A percentile compares a stretch with the other conserved stretches of the same genome.
These are phyloP conservation scores for Tipula vernalis DNA, from an alignment of 2,888 invertebrate genomes.

Conservation along the genomic window DNA sequence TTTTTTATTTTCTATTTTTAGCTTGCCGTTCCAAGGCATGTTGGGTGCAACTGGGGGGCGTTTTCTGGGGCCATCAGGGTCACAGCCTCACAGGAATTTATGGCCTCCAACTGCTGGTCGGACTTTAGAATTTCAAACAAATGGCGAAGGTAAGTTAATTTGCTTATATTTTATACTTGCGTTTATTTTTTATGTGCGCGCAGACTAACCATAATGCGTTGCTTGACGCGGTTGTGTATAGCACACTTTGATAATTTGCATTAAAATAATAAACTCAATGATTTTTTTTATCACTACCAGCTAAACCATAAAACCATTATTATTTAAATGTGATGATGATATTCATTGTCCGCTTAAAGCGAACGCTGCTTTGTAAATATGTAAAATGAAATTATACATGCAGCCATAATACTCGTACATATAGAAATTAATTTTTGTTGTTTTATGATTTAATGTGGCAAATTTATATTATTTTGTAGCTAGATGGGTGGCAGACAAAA, in stretches of 20 bases:
- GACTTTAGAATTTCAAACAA: slow-evolving; percentile 14
- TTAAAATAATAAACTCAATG: not conserved
- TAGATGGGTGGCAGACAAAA: not conserved
- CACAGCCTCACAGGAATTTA: slow-evolving; percentile 13
- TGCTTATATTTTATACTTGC: not conserved
- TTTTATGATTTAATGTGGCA: not conserved
- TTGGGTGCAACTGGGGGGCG: slow-evolving; percentile 20
- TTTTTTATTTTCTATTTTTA: not conserved
- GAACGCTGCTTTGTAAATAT: not conserved
- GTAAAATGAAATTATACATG: not conserved
- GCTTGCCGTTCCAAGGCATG: slow-evolving; percentile 18
- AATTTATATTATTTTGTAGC: not conserved
- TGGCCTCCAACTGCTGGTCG: slow-evolving; percentile 14
- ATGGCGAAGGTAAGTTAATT: slow-evolving; percentile 13
- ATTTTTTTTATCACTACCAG: not conserved
- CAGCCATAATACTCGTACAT: not conserved
- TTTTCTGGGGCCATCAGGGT: slow-evolving; percentile 19
- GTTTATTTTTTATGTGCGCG: not conserved
- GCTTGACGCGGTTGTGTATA: no score
- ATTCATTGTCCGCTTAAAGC: not conserved
- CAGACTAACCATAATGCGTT: no score
- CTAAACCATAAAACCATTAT: not conserved
- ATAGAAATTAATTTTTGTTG: not conserved
- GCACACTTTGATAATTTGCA: not conserved
- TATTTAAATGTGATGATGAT: not conserved